phyloP scores from a whole-genome alignment of 2,888 invertebrate species.

The Scelioninae gen. 1 region DNA sequence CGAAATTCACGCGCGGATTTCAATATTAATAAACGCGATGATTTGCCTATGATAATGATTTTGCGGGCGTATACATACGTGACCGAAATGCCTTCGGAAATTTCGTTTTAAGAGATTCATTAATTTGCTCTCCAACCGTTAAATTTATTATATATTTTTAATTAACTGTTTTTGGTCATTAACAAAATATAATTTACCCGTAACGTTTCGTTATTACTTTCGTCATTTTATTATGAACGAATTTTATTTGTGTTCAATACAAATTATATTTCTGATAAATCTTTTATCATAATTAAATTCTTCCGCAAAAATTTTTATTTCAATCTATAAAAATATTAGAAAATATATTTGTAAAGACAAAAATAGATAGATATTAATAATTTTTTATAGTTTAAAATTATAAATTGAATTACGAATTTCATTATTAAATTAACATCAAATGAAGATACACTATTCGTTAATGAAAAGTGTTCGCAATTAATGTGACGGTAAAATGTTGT shows the following conservation, averaged over 20 bases:
- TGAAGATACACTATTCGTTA: background rate
- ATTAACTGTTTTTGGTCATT: background rate
- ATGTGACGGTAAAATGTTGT: background rate
- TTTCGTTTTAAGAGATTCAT: slow-evolving; percentile 15
- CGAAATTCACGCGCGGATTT: slow-evolving; percentile 37
- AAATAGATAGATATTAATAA: too few species aligned
- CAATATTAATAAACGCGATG: slow-evolving; percentile 72
- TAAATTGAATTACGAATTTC: too few species aligned
- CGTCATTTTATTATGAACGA: too few species aligned
- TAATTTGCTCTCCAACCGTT: background rate
- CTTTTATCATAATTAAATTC: too few species aligned
- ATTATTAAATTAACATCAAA: background rate
- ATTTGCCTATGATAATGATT: slow-evolving; percentile 71
- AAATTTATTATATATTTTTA: background rate
- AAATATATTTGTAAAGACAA: too few species aligned
- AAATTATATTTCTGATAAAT: too few species aligned
- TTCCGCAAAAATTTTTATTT: too few species aligned
- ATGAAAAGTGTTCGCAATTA: background rate
- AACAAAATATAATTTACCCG: too few species aligned
- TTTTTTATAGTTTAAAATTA: too few species aligned
- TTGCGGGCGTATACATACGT: slow-evolving; percentile 17
- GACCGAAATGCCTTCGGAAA: slow-evolving; percentile 35
- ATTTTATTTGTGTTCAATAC: too few species aligned
- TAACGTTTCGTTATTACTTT: too few species aligned
- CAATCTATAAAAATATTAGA: too few species aligned